Percentiles rank a stretch among this genome's conserved stretches.
phyloP scores from a whole-genome alignment of 2,888 invertebrate genomes.

The Drosophila mulleri region DNA sequence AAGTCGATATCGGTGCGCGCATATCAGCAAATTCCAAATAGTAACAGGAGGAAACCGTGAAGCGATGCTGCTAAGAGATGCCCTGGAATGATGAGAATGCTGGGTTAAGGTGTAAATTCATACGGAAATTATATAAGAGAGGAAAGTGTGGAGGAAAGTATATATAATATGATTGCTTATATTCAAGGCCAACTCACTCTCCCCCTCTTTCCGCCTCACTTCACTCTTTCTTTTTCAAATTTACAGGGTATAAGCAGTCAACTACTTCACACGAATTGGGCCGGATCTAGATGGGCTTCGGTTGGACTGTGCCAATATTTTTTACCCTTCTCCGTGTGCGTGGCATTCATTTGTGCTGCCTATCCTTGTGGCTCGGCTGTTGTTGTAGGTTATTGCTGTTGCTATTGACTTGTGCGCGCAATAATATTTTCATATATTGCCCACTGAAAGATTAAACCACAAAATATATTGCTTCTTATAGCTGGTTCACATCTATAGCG shows the following conservation, averaged over 20 bases:
- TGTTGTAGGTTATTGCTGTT: slow-evolving; percentile 10
- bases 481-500: not conserved
- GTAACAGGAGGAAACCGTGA: not conserved
- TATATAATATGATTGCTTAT: not conserved
- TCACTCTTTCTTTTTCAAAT: not conserved
- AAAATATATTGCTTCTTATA: slow-evolving; percentile 7
- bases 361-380: not conserved
- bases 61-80: not conserved
- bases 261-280: not conserved
- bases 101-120: not conserved
- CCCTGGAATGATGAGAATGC: not conserved
- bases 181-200: no score
- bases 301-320: slow-evolving; percentile 6
- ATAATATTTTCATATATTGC: slow-evolving; percentile 59
- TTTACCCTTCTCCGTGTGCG: slow-evolving; percentile 2
- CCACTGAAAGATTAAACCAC: slow-evolving; percentile 12
- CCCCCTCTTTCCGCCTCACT: not conserved
- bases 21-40: slow-evolving; percentile 10
- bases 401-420: slow-evolving; percentile 28
- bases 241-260: not conserved
- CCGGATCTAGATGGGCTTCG: not conserved
- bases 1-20: slow-evolving; percentile 18
- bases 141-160: not conserved
- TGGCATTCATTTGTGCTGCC: slow-evolving; percentile 11
- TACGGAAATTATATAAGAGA: no score